A percentile compares a stretch with the other conserved stretches of the same genome.
Evolutionary conservation across 2,888 invertebrate species (phyloP).

Genomic region (Drosophila fulvimacula): DNA sequence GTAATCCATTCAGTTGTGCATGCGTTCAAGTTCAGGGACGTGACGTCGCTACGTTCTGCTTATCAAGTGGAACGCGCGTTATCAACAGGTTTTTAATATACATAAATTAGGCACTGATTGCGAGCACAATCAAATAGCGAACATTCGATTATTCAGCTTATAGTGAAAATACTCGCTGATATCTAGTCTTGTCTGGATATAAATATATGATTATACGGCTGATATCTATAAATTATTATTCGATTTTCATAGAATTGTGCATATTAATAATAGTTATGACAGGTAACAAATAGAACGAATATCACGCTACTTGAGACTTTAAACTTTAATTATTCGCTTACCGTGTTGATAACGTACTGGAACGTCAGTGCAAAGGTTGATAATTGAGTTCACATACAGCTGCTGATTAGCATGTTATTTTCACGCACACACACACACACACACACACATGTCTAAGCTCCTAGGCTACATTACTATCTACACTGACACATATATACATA

Average conservation of each 20-base stretch:
- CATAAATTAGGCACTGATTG: slow-evolving; percentile 19
- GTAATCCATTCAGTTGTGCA: slow-evolving; percentile 41
- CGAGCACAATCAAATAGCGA: background rate
- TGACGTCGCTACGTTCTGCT: slow-evolving; percentile 38
- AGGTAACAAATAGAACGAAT: background rate
- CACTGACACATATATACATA: background rate
- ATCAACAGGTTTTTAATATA: slow-evolving; percentile 34
- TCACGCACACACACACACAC: slow-evolving; percentile 1
- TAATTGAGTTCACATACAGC: slow-evolving; percentile 36
- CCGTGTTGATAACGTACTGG: slow-evolving; percentile 28
- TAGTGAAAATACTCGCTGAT: background rate
- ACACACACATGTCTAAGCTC: background rate
- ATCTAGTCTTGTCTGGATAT: background rate
- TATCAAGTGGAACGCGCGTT: slow-evolving; percentile 43
- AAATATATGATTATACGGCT: no score
- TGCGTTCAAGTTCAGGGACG: slow-evolving; percentile 82
- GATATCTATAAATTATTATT: background rate
- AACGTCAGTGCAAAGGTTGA: slow-evolving; percentile 46
- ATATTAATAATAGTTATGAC: background rate
- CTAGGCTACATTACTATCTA: slow-evolving; percentile 14
- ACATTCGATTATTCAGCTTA: background rate
- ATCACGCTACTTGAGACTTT: slow-evolving; percentile 18
- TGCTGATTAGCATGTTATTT: slow-evolving; percentile 42
- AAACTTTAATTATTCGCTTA: slow-evolving; percentile 21
- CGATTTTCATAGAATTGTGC: background rate